Percentiles rank a stretch among this genome's conserved stretches.
phyloP scores from a whole-genome alignment of 2,888 invertebrate species.

The Portevinia maculata region DNA sequence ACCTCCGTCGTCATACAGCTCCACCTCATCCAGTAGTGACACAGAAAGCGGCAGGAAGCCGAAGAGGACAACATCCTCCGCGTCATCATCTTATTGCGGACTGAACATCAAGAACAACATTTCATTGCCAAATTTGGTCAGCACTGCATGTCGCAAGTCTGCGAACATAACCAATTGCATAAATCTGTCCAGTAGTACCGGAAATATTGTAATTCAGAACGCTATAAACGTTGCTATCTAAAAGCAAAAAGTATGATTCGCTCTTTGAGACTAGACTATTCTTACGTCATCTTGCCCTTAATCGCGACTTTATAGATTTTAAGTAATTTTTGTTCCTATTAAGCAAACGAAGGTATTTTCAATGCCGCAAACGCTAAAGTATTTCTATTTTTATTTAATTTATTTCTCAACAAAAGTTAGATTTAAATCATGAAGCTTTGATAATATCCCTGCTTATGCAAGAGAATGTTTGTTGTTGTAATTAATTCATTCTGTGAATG shows the following conservation, averaged over 20 bases:
- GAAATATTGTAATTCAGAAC: constrained; percentile 79
- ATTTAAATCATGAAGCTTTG: constrained; percentile 5
- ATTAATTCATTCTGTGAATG: constrained; percentile 67
- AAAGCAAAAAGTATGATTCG: constrained; percentile 6
- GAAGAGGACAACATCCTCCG: constrained; percentile 8
- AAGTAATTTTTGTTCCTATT: constrained; percentile 54
- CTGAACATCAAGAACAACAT: constrained; percentile 69
- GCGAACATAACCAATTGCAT: constrained; percentile 77
- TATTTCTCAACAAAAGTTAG: constrained; percentile 25
- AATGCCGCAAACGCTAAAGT: constrained; percentile 19
- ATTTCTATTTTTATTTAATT: constrained; percentile 19
- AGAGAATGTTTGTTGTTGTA: neutral
- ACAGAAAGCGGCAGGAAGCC: constrained; percentile 33
- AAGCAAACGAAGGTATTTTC: neutral
- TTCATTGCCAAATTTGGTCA: constrained; percentile 75
- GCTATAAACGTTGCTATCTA: constrained; percentile 79
- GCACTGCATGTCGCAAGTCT: constrained; percentile 29
- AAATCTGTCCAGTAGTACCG: constrained; percentile 77
- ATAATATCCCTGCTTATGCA: neutral
- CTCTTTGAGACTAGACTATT: constrained; percentile 48
- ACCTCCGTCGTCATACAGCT: constrained; percentile 21
- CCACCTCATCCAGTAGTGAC: constrained; percentile 25
- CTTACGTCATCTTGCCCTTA: constrained; percentile 45
- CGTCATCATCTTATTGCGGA: constrained; percentile 24
- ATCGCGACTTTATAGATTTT: constrained; percentile 13